Evolutionary conservation across 30 jellyfish, hydroid and myxozoan genomes (phyloP).

Genomic region (Clytia hemisphaerica): DNA sequence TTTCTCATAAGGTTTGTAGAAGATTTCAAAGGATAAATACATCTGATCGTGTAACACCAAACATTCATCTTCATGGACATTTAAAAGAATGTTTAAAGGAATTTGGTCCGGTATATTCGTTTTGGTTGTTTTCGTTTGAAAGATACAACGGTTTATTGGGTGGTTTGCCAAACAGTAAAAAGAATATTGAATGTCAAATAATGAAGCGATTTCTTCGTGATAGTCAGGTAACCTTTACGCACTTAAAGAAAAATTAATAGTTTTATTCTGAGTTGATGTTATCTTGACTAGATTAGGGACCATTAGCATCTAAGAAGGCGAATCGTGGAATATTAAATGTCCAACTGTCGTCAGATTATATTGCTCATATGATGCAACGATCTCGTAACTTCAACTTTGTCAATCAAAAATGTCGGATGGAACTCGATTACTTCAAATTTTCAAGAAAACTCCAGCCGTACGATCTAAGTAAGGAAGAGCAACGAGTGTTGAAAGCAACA

Average conservation of each 20-base stretch:
- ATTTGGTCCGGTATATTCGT: conserved; percentile 5
- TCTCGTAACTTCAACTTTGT: background rate
- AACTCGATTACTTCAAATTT: background rate
- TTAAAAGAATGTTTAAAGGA: background rate
- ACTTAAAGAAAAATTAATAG: no score
- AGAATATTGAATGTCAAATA: background rate
- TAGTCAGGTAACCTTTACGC: no score
- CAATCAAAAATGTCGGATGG: background rate
- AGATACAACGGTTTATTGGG: background rate
- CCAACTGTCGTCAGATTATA: no score
- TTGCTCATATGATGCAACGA: background rate
- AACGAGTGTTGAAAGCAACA: background rate
- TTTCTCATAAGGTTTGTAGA: background rate
- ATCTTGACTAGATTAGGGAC: no score
- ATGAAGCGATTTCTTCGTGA: conserved; percentile 5
- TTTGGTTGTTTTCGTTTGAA: background rate
- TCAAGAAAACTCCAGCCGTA: no score
- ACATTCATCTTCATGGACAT: conserved; percentile 1
- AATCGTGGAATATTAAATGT: no score
- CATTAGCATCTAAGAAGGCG: no score
- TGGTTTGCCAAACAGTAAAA: background rate
- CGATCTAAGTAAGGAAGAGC: no score
- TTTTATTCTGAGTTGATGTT: no score
- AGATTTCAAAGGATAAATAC: background rate
- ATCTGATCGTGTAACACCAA: background rate